phyloP scores from a whole-genome alignment of 2,113 vertebrate genomes.

The Trogon melanurus region DNA sequence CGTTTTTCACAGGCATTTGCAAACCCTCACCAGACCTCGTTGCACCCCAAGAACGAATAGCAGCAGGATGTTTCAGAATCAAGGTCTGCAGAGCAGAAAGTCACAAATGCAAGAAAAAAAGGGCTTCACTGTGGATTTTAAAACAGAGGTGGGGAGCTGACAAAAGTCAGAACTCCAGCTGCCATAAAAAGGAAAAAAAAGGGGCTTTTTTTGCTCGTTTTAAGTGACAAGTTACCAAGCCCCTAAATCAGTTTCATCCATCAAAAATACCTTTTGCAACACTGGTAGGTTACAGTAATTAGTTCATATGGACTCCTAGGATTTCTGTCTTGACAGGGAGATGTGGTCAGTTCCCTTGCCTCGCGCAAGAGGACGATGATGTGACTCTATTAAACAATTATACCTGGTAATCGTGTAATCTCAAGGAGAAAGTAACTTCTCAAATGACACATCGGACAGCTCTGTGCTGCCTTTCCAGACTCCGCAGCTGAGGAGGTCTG shows the following conservation, averaged over 20 bases:
- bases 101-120: background rate
- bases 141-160: background rate
- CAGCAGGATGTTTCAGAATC: rapidly evolving
- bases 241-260: background rate
- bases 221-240: background rate
- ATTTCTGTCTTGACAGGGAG: slow-evolving; percentile 9
- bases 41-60: background rate
- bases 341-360: slow-evolving; percentile 66
- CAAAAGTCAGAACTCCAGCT: background rate
- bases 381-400: slow-evolving; percentile 77
- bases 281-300: background rate
- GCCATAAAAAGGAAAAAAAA: background rate
- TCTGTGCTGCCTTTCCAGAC: background rate
- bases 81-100: background rate
- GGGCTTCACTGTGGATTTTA: background rate
- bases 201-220: background rate
- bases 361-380: background rate
- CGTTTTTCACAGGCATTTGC: background rate
- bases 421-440: slow-evolving; percentile 66
- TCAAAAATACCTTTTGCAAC: background rate
- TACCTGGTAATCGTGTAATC: slow-evolving; percentile 48
- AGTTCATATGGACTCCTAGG: background rate
- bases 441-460: background rate
- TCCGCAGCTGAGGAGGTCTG: background rate
- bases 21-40: background rate